phyloP scores from a whole-genome alignment of 1,140 invertebrate genomes.

The Ceratosolen fusciceps region DNA sequence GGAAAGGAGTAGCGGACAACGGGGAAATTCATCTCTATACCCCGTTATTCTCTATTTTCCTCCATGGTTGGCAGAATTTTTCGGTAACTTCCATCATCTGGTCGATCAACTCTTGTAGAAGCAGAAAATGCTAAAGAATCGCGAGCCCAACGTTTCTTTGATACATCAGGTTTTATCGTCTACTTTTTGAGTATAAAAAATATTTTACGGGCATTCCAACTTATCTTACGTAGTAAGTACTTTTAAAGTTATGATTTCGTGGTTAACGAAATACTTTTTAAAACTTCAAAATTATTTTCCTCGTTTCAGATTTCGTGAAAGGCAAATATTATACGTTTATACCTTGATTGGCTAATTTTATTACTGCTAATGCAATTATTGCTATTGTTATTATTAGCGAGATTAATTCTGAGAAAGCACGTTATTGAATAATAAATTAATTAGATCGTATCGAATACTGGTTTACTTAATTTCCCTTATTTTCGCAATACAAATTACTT shows the following conservation, averaged over 20 bases:
- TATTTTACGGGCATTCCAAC: conserved; percentile 3
- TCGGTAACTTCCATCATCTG: conserved; percentile 8
- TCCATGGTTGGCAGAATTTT: not conserved
- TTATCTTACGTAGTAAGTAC: not conserved
- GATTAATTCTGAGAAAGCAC: no score
- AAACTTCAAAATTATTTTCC: not conserved
- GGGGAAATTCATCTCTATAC: no score
- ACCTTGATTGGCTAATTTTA: no score
- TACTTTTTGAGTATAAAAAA: conserved; percentile 14
- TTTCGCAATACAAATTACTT: no score
- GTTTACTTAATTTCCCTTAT: no score
- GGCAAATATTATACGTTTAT: no score
- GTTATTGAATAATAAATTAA: no score
- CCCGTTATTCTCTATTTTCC: no score
- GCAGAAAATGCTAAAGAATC: conserved; percentile 13
- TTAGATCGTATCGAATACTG: no score
- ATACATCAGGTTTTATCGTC: conserved; percentile 8
- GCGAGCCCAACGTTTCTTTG: not conserved
- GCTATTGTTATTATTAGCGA: no score
- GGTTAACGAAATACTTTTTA: not conserved
- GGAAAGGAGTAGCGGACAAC: no score
- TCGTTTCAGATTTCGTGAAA: not conserved
- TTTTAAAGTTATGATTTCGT: conserved; percentile 19
- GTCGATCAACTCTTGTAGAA: conserved; percentile 11
- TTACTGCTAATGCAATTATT: no score